Percentiles rank a stretch among this genome's conserved stretches.
Evolutionary conservation across 2,797 vertebrate species (phyloP).

Genomic region (Phoebastria nigripes): DNA sequence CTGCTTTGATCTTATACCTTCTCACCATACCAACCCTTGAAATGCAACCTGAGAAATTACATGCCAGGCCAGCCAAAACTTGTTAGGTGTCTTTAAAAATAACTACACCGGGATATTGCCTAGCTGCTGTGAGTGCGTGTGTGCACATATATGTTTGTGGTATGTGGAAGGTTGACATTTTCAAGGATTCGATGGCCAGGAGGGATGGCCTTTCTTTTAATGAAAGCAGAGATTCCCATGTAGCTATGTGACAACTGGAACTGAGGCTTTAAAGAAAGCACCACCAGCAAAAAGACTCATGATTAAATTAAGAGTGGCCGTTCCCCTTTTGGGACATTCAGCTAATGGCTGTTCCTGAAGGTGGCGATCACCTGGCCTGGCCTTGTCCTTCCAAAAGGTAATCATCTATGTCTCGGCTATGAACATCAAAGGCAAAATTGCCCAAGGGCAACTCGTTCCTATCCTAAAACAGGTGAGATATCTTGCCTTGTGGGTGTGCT

Average conservation of each 20-base stretch:
- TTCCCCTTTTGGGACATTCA: neutral
- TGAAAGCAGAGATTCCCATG: neutral
- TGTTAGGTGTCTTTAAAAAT: neutral
- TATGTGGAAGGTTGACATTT: neutral
- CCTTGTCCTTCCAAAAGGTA: neutral
- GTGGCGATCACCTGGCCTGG: neutral
- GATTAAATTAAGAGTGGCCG: neutral
- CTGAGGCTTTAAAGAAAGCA: neutral
- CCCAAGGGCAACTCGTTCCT: accelerated
- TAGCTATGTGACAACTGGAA: neutral
- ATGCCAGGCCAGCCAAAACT: neutral
- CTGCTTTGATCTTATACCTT: neutral
- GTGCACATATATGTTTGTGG: neutral
- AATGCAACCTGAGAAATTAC: neutral
- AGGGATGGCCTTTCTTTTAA: neutral
- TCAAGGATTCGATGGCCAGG: neutral
- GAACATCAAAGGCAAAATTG: neutral
- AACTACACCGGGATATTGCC: neutral
- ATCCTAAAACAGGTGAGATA: neutral
- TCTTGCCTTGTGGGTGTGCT: neutral
- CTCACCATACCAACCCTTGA: neutral
- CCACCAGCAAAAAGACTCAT: neutral
- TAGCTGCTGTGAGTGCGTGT: neutral
- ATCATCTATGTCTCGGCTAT: neutral
- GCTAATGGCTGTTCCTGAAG: no score